Conservation (phyloP, 2,113 vertebrate genomes). For the Callaeas wilsoni region DNA sequence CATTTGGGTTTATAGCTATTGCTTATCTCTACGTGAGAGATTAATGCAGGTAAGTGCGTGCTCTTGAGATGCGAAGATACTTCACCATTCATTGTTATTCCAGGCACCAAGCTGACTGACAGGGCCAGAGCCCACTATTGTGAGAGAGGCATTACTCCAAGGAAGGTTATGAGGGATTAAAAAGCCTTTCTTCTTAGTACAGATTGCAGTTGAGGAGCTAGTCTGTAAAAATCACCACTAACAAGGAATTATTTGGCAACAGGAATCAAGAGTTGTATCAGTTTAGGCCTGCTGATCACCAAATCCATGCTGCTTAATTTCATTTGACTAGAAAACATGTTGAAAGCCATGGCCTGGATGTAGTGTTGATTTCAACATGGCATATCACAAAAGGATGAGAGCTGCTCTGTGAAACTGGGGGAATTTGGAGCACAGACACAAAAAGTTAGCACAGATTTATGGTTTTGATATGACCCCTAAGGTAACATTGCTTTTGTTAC, state of each 20-base stretch:
- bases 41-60: slow-evolving; percentile 20
- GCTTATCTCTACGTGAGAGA: slow-evolving; percentile 9
- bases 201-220: not conserved
- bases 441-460: not conserved
- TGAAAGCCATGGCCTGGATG: not conserved
- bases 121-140: not conserved
- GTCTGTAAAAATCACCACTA: not conserved
- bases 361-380: not conserved
- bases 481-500: accelerated
- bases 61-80: slow-evolving; percentile 15
- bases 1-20: slow-evolving; percentile 13
- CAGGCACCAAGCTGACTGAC: not conserved
- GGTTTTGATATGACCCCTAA: not conserved
- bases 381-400: not conserved
- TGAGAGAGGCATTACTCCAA: not conserved
- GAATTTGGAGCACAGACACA: not conserved
- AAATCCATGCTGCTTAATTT: not conserved
- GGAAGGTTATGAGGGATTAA: not conserved
- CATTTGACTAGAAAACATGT: not conserved
- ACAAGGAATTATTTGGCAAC: not conserved
- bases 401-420: not conserved
- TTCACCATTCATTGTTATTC: not conserved
- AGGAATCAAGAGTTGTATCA: not conserved
- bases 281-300: not conserved
- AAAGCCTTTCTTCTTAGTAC: not conserved